Evolutionary conservation across 2,888 invertebrate species (phyloP), one percentile per base, ranked within the genome.

Genomic region (Plagiodera versicolora): DNA sequence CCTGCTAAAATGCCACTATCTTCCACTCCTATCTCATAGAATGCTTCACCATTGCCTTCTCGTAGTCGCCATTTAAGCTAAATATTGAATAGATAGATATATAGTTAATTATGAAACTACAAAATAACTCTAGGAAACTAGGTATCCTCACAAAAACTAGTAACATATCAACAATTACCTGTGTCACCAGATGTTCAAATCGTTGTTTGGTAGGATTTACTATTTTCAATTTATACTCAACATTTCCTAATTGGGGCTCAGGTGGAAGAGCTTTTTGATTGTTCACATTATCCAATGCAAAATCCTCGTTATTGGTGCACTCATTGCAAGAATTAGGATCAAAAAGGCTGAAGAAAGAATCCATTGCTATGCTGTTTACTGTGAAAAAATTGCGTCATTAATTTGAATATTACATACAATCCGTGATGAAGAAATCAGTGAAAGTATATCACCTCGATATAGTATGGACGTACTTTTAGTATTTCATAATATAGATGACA

Each of bases 51-150:
- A 68, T 95, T 93, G 24, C 99, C 95, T 80, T 96, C 95, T 0
- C 94, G 87, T 9, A 99, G 84, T 0, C 99, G 86, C 98, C 98
- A 99, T 83, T 99, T 99, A 87, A 99, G 87, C 89, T 89, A 63
- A 73, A 1, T 10, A 24, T 8, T 14, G 4, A 39, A 32, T 28
- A 9, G 28, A 10, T 32, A 32, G 9, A 6, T 24, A 24, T n/a
- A n/a, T n/a, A n/a, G n/a, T n/a, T n/a, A n/a, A n/a, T n/a, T n/a
- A n/a, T n/a, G n/a, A n/a, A n/a, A n/a, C n/a, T n/a, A n/a, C n/a
- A n/a, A n/a, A n/a, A n/a, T n/a, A n/a, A n/a, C n/a, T n/a, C n/a
- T n/a, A n/a, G n/a, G n/a, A 6, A 5, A 24, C 6, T 24, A 24
- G 24, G 24, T 24, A 24, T 24, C n/a, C n/a, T n/a, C n/a, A n/a